Evolutionary conservation across 2,888 invertebrate species (phyloP), one percentile per base, ranked within the genome.

Genomic region (Spodoptera picta): DNA sequence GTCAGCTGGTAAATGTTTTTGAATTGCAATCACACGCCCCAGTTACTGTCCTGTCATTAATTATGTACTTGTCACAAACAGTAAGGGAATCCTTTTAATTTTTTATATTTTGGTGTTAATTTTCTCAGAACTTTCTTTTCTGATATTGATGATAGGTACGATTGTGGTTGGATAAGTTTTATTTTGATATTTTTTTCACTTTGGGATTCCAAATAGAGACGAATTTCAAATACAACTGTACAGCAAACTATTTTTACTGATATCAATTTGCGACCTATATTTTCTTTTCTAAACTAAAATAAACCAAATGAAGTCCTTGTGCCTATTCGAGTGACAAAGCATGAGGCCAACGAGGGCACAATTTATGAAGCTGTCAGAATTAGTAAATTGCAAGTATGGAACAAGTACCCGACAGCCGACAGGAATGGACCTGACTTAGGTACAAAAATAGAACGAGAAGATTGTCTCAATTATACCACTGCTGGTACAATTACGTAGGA

Each of bases 391-490:
- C 73, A 71, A 67, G 61, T 57, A 62, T 60, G 14, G 45, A 59
- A 58, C 53, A 60, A 50, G 46, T 36, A 36, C 36, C 36, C 36
- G 36, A 36, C 36, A 36, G 36, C 36, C 36, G 36, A 36, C 53
- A 63, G 57, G 72, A 81, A 69, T 73, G 70, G 76, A 80, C 81
- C 80, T 82, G 83, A 66, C 73, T 79, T 72, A 78, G 60, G 72
- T 65, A 75, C 79, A 81, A 73, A 84, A 84, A 83, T 85, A 85
- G 84, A 83, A 79, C 75, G 75, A 81, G 75, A 79, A 81, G 73
- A 83, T 84, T 80, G 83, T 71, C 77, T 74, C 85, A 84, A 83
- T 85, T 80, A 83, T 80, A 79, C 74, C 76, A 74, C 75, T 73
- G 66, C 70, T 75, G 75, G 72, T 80, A 71, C 80, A 82, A 84